A percentile compares a stretch with the other conserved stretches of the same genome.
phyloP scores from a whole-genome alignment of 2,888 invertebrate species.

The Apantesis nais region DNA sequence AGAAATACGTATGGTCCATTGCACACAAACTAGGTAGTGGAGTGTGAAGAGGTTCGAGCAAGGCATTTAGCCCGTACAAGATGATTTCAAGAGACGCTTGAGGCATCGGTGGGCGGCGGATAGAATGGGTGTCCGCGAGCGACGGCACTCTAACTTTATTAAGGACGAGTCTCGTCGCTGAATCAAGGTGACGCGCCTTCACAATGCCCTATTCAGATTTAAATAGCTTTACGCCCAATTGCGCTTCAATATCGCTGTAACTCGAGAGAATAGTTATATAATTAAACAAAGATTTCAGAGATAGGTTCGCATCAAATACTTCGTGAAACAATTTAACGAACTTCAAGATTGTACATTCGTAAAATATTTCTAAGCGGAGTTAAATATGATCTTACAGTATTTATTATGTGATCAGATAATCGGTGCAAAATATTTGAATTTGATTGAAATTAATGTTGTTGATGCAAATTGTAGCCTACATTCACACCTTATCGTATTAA shows the following conservation, averaged over 20 bases:
- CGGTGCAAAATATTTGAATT: neutral
- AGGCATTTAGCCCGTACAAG: constrained; percentile 69
- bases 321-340: constrained; percentile 51
- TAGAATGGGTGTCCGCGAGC: constrained; percentile 63
- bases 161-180: constrained; percentile 74
- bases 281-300: constrained; percentile 76
- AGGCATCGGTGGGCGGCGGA: constrained; percentile 62
- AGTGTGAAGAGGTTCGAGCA: constrained; percentile 59
- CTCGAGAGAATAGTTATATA: constrained; percentile 79
- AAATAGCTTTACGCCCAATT: constrained; percentile 86
- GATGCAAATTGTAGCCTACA: neutral
- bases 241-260: constrained; percentile 80
- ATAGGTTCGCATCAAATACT: constrained; percentile 57
- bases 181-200: constrained; percentile 83
- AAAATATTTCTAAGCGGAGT: constrained; percentile 37
- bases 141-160: constrained; percentile 81
- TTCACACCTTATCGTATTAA: neutral
- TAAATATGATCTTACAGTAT: constrained; percentile 28
- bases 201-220: constrained; percentile 85
- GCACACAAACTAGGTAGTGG: constrained; percentile 59
- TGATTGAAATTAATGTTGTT: too few relatives aligned
- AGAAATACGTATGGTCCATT: constrained; percentile 54
- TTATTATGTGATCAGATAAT: constrained; percentile 1
- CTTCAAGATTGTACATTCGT: constrained; percentile 44
- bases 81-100: constrained; percentile 63